These are phyloP conservation scores for Megaceryle torquata DNA, from an alignment of 2,113 vertebrate species.

Conservation along the genomic window DNA sequence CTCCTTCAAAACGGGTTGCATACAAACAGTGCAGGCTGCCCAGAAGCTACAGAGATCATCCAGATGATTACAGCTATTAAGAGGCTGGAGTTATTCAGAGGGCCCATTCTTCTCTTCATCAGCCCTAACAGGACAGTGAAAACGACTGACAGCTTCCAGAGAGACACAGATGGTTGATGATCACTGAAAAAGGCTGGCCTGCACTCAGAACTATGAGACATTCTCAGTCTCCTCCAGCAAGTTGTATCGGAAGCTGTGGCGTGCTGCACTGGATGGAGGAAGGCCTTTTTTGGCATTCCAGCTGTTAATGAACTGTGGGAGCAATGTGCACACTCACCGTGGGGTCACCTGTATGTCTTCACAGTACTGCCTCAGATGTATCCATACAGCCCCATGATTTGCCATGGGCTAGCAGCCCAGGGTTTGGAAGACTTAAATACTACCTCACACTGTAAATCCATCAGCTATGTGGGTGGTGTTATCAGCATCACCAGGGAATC, in stretches of 20 bases:
- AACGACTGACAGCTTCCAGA: not conserved
- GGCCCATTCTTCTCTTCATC: fast-evolving
- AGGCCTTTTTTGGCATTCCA: not conserved
- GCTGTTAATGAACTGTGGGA: not conserved
- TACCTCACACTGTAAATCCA: fast-evolving
- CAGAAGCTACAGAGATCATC: not conserved
- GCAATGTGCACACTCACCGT: fast-evolving
- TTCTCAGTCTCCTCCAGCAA: not conserved
- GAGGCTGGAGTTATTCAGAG: not conserved
- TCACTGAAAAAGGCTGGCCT: not conserved
- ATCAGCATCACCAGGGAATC: fast-evolving
- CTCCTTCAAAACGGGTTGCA: not conserved
- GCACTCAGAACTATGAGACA: not conserved
- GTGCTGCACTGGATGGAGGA: not conserved
- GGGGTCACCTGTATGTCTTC: not conserved
- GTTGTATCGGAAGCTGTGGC: not conserved
- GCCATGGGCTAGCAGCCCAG: not conserved
- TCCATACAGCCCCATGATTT: not conserved
- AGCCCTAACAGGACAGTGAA: not conserved
- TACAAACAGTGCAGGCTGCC: not conserved
- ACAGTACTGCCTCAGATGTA: fast-evolving
- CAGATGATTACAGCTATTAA: not conserved
- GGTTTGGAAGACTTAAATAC: not conserved
- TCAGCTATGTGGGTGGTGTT: not conserved
- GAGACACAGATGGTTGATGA: not conserved